Evolutionary conservation across 2,797 vertebrate species (phyloP).

Genomic region (Syncerus caffer): DNA sequence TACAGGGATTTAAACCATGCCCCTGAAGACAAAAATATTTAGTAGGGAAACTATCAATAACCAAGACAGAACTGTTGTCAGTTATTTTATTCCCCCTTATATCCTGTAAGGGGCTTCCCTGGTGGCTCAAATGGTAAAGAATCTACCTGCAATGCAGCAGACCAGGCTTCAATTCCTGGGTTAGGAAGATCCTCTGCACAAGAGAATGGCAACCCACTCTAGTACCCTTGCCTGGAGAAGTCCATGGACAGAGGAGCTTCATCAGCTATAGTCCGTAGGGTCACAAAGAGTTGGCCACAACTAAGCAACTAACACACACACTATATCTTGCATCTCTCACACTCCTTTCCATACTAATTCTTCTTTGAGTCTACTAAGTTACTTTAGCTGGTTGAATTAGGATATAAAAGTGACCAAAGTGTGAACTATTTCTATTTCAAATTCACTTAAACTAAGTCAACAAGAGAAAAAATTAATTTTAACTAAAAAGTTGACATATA

Average conservation of each 20-base stretch:
- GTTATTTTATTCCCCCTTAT: not conserved
- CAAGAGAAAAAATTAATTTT: not conserved
- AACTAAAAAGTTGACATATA: not conserved
- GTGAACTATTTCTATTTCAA: not conserved
- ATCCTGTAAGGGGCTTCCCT: not conserved
- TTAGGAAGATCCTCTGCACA: not conserved
- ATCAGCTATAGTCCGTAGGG: not conserved
- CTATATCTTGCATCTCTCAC: not conserved
- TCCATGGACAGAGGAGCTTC: not conserved
- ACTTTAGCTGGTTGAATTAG: slow-evolving; percentile 6
- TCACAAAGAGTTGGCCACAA: not conserved
- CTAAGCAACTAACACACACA: not conserved
- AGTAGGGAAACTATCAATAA: slow-evolving; percentile 19
- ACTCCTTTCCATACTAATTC: slow-evolving; percentile 1
- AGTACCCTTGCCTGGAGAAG: not conserved
- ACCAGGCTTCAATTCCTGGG: not conserved
- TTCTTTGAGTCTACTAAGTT: not conserved
- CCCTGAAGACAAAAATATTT: not conserved
- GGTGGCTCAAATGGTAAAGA: not conserved
- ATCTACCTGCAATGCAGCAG: not conserved
- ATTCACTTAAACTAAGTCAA: slow-evolving; percentile 24
- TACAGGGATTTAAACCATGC: not conserved
- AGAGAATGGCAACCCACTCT: not conserved
- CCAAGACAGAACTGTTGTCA: not conserved
- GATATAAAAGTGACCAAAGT: slow-evolving; percentile 31